A percentile compares a stretch with the other conserved stretches of the same genome.
Conservation (phyloP, 2,888 invertebrate species). For the Branchellion lobata region DNA sequence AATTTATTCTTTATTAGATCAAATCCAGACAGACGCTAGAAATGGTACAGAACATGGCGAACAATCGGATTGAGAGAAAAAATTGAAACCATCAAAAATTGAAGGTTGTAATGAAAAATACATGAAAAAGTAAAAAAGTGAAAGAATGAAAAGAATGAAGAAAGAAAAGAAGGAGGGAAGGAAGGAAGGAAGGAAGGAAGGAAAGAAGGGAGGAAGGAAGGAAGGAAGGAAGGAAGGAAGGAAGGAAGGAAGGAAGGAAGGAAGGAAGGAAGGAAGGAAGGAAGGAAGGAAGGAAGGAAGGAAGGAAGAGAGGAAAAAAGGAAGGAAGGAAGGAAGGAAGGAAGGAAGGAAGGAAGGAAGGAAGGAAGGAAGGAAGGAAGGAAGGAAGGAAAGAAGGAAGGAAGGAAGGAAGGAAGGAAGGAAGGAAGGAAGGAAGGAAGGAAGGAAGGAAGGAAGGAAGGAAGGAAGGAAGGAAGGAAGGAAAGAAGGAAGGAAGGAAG, state of each 20-base stretch:
- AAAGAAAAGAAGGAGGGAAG: constrained; percentile 14
- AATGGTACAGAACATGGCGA: too few species aligned
- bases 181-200: constrained; percentile 27
- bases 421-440: constrained; percentile 9
- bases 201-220: constrained; percentile 26
- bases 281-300: background rate
- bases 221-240: constrained; percentile 41
- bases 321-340: constrained; percentile 9
- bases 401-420: constrained; percentile 9
- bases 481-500: constrained; percentile 8
- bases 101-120: too few species aligned
- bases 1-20: too few species aligned
- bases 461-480: constrained; percentile 9
- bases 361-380: constrained; percentile 9
- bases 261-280: constrained; percentile 34
- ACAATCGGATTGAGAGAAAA: too few species aligned
- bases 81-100: too few species aligned
- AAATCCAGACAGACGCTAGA: too few species aligned
- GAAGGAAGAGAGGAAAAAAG: constrained; percentile 11
- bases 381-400: constrained; percentile 8
- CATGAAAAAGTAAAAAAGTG: too few species aligned
- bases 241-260: constrained; percentile 22
- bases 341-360: constrained; percentile 9
- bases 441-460: constrained; percentile 9
- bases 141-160: constrained; percentile 15